A percentile compares a stretch with the other conserved stretches of the same genome.
phyloP scores from a whole-genome alignment of 2,888 invertebrate species.

The Autographa gamma region DNA sequence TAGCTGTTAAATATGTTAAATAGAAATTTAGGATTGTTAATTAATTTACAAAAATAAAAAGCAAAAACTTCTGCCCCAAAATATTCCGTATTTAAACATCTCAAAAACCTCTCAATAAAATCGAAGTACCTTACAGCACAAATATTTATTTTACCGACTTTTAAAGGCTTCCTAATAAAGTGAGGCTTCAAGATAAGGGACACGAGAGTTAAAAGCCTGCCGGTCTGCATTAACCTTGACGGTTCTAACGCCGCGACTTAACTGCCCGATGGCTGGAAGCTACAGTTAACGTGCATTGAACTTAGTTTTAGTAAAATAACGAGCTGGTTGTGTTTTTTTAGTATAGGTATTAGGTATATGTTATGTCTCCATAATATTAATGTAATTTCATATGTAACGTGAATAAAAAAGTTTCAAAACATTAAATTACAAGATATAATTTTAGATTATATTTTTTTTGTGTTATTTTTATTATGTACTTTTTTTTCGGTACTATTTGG shows the following conservation, averaged over 20 bases:
- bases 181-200: conserved; percentile 46
- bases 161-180: conserved; percentile 14
- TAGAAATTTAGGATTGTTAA: no score
- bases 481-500: no score
- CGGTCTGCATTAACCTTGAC: conserved; percentile 59
- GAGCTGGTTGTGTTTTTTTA: background rate
- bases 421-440: no score
- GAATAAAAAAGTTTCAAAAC: no score
- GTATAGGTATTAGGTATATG: no score
- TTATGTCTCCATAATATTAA: no score
- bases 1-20: no score
- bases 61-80: no score
- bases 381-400: no score
- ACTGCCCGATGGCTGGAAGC: conserved; percentile 31
- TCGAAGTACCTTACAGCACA: background rate
- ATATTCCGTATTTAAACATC: background rate
- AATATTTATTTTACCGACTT: background rate
- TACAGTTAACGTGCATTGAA: background rate
- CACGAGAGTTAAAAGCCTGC: conserved; percentile 66
- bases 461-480: no score
- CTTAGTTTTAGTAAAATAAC: background rate
- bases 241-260: conserved; percentile 12
- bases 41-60: no score
- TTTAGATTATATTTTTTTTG: no score
- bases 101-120: background rate